Base-by-base conservation (phyloP, 2,888 invertebrate genomes). In the Netelia virgata region DNA sequence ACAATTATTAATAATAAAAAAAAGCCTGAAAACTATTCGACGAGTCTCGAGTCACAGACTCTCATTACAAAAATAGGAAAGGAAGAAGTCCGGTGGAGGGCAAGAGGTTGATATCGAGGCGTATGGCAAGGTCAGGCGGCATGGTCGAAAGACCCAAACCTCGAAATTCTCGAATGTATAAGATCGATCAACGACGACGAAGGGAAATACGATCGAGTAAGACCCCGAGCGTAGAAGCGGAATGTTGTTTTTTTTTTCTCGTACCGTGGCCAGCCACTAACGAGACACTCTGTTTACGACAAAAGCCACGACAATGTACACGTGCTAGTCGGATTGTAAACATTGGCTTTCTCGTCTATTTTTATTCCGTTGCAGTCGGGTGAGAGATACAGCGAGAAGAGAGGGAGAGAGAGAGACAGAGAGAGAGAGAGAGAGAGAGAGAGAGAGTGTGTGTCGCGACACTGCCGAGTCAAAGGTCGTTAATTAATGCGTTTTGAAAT, bases 391-490 rank as follows among this genome's bases (percentile, higher is more conserved):
- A 16, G 36, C 53, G 53, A 47, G 3, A 8, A 43, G 36, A 36
- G n/a, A n/a, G n/a, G n/a, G n/a, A n/a, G n/a, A n/a, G n/a, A n/a
- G n/a, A n/a, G n/a, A n/a, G n/a, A n/a, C n/a, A n/a, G n/a, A n/a
- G n/a, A n/a, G n/a, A n/a, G n/a, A n/a, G n/a, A n/a, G n/a, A n/a
- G n/a, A n/a, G n/a, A n/a, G 36, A 63, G 23, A 14, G 14, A 69
- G 16, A 5, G 50, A 23, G 50, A 23, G 53, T 18, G 3, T 3
- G 43, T 68, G 47, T 61, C 66, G 68, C 72, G 36, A 74, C 68
- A 41, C 16, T 18, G 16, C 50, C 36, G n/a, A 64, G 83, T 83
- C 78, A 84, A 78, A 78, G 84, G 84, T 84, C 84, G 82, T 74
- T 82, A 73, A 84, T 84, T 82, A 84, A 84, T 77, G 77, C 77